Evolutionary conservation across 2,113 vertebrate genomes (phyloP).

Genomic region (Cephalopterus ornatus): DNA sequence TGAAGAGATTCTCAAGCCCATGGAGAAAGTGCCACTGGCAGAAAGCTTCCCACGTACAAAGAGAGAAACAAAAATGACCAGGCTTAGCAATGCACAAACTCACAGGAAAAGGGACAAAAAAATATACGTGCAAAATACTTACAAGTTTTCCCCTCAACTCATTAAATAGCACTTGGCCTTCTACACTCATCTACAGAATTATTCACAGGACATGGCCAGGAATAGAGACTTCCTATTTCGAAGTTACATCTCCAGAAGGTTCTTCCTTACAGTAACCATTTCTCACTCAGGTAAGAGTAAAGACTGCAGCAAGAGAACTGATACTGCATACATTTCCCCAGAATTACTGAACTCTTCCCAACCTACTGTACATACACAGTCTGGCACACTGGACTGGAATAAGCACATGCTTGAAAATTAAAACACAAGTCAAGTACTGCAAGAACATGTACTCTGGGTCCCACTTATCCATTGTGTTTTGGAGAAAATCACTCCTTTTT

Average conservation of each 20-base stretch:
- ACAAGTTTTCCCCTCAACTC: not conserved
- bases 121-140: not conserved
- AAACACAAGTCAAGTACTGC: not conserved
- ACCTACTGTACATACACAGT: not conserved
- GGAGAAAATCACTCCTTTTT: not conserved
- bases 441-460: not conserved
- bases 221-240: not conserved
- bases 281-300: not conserved
- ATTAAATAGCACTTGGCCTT: not conserved
- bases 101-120: not conserved
- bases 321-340: not conserved
- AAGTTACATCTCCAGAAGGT: fast-evolving
- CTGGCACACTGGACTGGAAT: not conserved
- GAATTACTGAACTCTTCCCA: not conserved
- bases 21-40: not conserved
- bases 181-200: not conserved
- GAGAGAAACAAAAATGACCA: not conserved
- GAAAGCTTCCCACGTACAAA: not conserved
- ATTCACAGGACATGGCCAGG: not conserved
- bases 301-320: not conserved
- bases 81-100: not conserved
- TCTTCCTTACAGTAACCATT: not conserved
- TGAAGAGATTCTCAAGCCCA: not conserved
- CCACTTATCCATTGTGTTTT: not conserved
- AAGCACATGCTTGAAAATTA: not conserved